Base-by-base conservation (phyloP, 2,888 invertebrate species). In the Pristionchus maxplancki region DNA sequence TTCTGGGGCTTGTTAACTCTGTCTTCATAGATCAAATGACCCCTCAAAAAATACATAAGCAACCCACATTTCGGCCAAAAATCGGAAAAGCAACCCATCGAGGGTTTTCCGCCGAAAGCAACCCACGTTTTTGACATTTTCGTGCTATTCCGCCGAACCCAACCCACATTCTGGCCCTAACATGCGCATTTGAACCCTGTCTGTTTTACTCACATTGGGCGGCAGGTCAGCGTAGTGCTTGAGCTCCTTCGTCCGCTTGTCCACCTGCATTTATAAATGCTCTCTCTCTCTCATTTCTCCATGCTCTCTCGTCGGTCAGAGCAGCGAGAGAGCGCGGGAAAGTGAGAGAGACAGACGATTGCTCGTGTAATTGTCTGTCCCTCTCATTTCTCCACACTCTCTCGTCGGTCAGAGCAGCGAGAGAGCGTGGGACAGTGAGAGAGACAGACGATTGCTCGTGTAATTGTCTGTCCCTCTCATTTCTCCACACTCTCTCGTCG, bases 191-290 rank as follows among this genome's bases (percentile, higher is more conserved):
- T n/a, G n/a, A n/a, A n/a, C 28, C 28, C 13, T 4, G 0, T 28
- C 78, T 48, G 53, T 53, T 82, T 28, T 13, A 78, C 50, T 62
- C 48, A 87, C 86, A 87, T 87, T 87, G 1, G 67, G 86, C 20
- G 86, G 86, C 44, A 87, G 86, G 17, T 67, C 71, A 48, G 67
- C 86, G 50, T 87, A 53, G 50, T 87, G 71, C 34, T 40, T 67
- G 31, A 87, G 86, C n/a, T 53, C 58, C 50, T 53, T 53, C 40
- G 44, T 64, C 17, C 34, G 4, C 31, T 85, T 83, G 53, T 83
- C 82, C 24, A 83, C 82, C 28, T 88, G 74, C 20, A 88, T 89
- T 89, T 91, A 89, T 1, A 58, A 17, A 5, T 58, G 58, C 6
- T 58, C 58, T 58, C 58, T 58, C 58, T n/a, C 2, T 3, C 15